These are phyloP conservation scores for Galagoides demidoff DNA, from an alignment of 2,797 vertebrate genomes.

Conservation along the genomic window DNA sequence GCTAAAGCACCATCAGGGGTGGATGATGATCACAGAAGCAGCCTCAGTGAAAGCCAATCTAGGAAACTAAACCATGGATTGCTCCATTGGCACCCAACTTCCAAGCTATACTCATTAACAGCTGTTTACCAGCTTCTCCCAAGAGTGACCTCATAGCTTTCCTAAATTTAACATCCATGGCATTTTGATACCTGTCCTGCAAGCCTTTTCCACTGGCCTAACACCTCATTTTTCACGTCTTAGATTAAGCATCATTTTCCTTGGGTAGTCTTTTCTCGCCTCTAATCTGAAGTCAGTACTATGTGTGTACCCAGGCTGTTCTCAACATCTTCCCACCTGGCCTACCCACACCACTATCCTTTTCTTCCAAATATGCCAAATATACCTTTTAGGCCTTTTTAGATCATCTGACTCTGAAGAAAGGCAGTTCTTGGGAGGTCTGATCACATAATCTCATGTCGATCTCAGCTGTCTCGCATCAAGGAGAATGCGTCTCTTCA, in stretches of 20 bases:
- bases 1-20: not conserved
- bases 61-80: not conserved
- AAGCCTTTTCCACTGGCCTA: not conserved
- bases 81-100: not conserved
- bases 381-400: not conserved
- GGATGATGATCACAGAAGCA: not conserved
- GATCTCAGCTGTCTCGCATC: not conserved
- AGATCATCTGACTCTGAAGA: not conserved
- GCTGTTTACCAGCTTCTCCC: constrained; percentile 19
- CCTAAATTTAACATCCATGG: not conserved
- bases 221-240: not conserved
- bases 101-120: not conserved
- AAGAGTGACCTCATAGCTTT: not conserved
- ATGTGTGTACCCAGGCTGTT: not conserved
- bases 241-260: not conserved
- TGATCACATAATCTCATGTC: not conserved
- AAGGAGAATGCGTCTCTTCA: not conserved
- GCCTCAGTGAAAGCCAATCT: not conserved
- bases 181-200: not conserved
- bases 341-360: not conserved
- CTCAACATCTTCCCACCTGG: not conserved
- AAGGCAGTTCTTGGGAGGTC: not conserved
- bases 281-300: not conserved
- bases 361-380: not conserved
- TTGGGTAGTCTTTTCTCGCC: not conserved